A percentile compares a stretch with the other conserved stretches of the same genome.
Conservation (phyloP, 2,888 invertebrate species). For the Brassicogethes aeneus region DNA sequence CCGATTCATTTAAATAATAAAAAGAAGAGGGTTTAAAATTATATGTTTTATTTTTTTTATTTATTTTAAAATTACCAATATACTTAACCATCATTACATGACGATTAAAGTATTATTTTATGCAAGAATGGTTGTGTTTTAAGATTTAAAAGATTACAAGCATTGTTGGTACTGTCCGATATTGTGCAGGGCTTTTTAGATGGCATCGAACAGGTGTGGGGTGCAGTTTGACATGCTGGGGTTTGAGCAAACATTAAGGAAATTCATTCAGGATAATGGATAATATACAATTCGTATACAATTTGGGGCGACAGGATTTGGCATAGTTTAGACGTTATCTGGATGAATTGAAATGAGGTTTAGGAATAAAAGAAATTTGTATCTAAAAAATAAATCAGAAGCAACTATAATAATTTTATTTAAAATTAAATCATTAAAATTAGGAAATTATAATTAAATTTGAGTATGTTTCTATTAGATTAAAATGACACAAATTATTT, state of each 20-base stretch:
- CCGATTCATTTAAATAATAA: no score
- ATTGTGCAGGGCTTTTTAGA: conserved; percentile 7
- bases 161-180: conserved; percentile 13
- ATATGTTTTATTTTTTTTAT: no score
- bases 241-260: no score
- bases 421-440: background rate
- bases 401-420: background rate
- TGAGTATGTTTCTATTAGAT: no score
- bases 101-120: conserved; percentile 26
- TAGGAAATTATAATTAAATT: background rate
- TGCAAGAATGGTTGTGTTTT: conserved; percentile 18
- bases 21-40: no score
- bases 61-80: no score
- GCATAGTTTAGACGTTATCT: background rate
- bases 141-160: conserved; percentile 20
- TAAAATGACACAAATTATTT: no score
- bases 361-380: background rate
- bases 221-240: background rate
- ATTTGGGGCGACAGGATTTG: background rate
- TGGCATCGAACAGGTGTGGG: conserved; percentile 9
- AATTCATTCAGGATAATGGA: background rate
- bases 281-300: background rate
- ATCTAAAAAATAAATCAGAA: background rate
- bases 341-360: background rate
- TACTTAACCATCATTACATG: conserved; percentile 3